A percentile compares a stretch with the other conserved stretches of the same genome.
These are phyloP conservation scores for Aix galericulata DNA, from an alignment of 2,113 vertebrate genomes.

Conservation along the genomic window DNA sequence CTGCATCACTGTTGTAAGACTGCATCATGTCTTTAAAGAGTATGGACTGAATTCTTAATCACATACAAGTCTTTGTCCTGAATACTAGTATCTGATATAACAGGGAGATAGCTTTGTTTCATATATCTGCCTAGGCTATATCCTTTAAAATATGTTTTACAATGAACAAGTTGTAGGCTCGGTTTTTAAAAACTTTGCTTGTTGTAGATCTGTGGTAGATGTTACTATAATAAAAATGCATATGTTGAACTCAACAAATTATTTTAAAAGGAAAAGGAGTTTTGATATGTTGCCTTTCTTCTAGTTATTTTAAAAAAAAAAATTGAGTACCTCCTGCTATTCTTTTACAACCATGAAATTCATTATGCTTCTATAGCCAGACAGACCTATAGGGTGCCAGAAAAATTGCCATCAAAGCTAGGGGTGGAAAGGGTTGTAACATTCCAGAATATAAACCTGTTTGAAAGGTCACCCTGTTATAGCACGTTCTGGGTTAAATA, in stretches of 20 bases:
- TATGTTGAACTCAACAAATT: background rate
- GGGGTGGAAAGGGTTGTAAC: background rate
- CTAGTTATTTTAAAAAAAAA: background rate
- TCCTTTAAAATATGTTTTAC: background rate
- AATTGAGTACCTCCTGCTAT: background rate
- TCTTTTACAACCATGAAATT: background rate
- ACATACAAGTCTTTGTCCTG: background rate
- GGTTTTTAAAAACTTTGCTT: background rate
- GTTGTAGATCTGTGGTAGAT: background rate
- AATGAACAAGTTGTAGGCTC: background rate
- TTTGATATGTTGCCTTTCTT: background rate
- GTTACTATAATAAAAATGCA: background rate
- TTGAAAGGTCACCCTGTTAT: background rate
- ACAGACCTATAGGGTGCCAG: background rate
- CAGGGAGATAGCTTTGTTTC: background rate
- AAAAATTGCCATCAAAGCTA: background rate
- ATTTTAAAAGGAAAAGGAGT: background rate
- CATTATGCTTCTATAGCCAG: background rate
- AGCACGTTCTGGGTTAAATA: background rate
- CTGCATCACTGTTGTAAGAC: background rate
- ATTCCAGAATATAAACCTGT: background rate
- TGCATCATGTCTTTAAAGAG: background rate
- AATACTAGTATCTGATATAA: background rate
- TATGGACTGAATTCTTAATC: background rate
- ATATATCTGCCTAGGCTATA: background rate